Percentiles rank a stretch among this genome's conserved stretches.
phyloP scores from a whole-genome alignment of 2,888 invertebrate genomes.

The Bombylius discolor region DNA sequence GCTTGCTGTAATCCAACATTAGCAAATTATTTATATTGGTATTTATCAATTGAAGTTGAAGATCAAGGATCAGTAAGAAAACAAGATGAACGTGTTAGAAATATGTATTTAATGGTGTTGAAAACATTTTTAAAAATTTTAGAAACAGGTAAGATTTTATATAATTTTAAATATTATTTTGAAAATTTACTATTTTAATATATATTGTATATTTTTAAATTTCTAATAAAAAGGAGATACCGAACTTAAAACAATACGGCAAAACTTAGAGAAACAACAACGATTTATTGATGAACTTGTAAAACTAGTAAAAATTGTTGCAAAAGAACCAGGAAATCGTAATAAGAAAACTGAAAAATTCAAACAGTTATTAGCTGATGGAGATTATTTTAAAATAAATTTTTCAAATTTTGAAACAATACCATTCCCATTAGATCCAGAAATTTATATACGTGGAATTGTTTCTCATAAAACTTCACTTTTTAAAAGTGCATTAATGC shows the following conservation, averaged over 20 bases:
- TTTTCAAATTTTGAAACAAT: constrained; percentile 84
- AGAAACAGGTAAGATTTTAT: constrained; percentile 41
- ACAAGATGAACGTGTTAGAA: constrained; percentile 58
- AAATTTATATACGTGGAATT: constrained; percentile 75
- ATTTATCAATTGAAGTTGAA: constrained; percentile 86
- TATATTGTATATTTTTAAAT: too few species aligned
- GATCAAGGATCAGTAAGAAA: constrained; percentile 59
- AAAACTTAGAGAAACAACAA: constrained; percentile 72
- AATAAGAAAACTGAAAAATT: constrained; percentile 85
- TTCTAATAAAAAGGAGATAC: constrained; percentile 39
- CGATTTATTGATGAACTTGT: constrained; percentile 85
- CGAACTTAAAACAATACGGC: constrained; percentile 59
- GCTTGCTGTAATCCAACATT: constrained; percentile 79
- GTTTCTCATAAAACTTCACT: constrained; percentile 78
- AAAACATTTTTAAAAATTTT: constrained; percentile 66
- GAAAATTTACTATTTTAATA: too few species aligned
- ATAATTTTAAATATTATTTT: background rate
- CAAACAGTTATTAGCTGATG: constrained; percentile 68
- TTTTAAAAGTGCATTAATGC: constrained; percentile 95
- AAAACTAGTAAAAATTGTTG: constrained; percentile 72
- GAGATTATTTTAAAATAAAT: constrained; percentile 69
- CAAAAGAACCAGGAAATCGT: constrained; percentile 81
- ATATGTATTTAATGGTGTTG: constrained; percentile 85
- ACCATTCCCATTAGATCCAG: constrained; percentile 90
- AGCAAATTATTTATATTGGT: constrained; percentile 98